These are phyloP conservation scores for Taphrorychus bicolor DNA, from an alignment of 2,888 invertebrate genomes.

Conservation along the genomic window DNA sequence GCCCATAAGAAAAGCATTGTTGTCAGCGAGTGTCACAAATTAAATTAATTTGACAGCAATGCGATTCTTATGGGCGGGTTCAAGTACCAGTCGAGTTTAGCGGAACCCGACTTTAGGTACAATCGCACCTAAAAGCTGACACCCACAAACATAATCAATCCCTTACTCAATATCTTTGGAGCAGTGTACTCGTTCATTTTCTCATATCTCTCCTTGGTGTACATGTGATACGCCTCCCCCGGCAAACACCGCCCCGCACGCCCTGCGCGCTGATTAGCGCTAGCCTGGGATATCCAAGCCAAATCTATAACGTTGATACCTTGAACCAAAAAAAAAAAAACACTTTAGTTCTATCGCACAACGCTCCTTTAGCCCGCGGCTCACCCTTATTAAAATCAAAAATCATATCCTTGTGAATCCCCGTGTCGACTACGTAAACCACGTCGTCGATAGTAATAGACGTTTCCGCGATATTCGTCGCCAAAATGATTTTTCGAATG, in stretches of 20 bases:
- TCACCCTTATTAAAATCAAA: slow-evolving; percentile 63
- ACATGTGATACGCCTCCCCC: slow-evolving; percentile 68
- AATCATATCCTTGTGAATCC: slow-evolving; percentile 66
- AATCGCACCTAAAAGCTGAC: no score
- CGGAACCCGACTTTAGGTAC: no score
- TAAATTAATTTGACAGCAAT: no score
- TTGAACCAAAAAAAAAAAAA: slow-evolving; percentile 34
- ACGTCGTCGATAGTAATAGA: slow-evolving; percentile 78
- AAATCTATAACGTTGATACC: slow-evolving; percentile 63
- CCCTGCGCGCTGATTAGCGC: slow-evolving; percentile 70
- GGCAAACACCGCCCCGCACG: slow-evolving; percentile 72
- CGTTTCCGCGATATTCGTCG: slow-evolving; percentile 76
- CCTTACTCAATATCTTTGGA: slow-evolving; percentile 69
- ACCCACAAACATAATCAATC: no score
- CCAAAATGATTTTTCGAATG: slow-evolving; percentile 70
- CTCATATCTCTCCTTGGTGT: slow-evolving; percentile 62
- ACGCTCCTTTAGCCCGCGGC: background rate
- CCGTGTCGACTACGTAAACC: slow-evolving; percentile 72
- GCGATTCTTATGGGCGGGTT: no score
- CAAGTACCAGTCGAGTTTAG: no score
- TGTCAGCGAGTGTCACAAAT: no score
- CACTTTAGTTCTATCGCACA: background rate
- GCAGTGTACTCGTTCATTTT: slow-evolving; percentile 63
- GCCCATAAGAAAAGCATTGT: no score
- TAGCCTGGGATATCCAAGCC: slow-evolving; percentile 70